These are phyloP conservation scores for Girardinichthys multiradiatus DNA, from an alignment of 2,113 vertebrate species.

Conservation along the genomic window DNA sequence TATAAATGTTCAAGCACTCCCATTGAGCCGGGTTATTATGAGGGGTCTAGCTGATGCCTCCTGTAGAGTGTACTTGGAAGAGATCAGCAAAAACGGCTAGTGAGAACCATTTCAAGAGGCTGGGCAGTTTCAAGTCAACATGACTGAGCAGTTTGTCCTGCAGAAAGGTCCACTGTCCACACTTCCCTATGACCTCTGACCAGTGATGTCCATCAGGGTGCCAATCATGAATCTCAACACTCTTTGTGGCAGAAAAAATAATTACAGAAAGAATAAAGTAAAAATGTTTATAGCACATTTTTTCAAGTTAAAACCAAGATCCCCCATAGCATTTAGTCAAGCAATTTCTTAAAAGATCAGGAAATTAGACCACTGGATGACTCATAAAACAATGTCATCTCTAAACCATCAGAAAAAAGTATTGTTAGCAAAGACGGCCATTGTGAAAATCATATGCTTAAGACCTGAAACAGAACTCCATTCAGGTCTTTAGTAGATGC, in stretches of 20 bases:
- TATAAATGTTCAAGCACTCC: constrained; percentile 53
- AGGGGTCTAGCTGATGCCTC: constrained; percentile 38
- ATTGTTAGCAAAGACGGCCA: neutral
- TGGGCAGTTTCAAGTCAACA: constrained; percentile 65
- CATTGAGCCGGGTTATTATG: constrained; percentile 32
- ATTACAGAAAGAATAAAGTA: neutral
- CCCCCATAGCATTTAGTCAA: neutral
- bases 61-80: constrained; percentile 38
- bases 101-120: constrained; percentile 37
- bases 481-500: neutral
- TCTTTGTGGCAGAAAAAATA: constrained; percentile 3
- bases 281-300: neutral
- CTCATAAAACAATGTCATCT: neutral
- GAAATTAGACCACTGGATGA: neutral
- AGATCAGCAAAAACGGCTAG: constrained; percentile 46
- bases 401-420: neutral
- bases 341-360: neutral
- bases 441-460: neutral
- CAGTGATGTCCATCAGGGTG: constrained; percentile 28
- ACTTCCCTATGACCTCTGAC: constrained; percentile 60
- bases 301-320: neutral
- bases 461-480: neutral
- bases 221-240: neutral
- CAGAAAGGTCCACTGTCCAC: constrained; percentile 55
- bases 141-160: constrained; percentile 45